Evolutionary conservation across 2,888 invertebrate species (phyloP).

Genomic region (Pterostichus madidus): DNA sequence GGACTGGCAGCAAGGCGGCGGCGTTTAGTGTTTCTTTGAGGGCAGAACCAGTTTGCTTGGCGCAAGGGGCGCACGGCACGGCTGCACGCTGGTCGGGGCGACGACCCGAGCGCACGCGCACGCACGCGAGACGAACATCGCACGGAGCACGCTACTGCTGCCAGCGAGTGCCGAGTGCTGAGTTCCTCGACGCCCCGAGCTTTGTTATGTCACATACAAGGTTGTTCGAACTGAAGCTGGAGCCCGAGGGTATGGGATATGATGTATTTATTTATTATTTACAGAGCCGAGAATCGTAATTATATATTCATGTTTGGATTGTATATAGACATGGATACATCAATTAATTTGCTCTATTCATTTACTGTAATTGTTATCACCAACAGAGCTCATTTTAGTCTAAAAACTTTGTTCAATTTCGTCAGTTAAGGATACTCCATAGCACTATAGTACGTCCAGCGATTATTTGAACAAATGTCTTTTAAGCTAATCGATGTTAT

Average conservation of each 20-base stretch:
- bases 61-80: constrained; percentile 19
- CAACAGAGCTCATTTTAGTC: too few species aligned
- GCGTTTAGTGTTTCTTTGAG: constrained; percentile 33
- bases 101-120: constrained; percentile 45
- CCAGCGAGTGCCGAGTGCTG: constrained; percentile 5
- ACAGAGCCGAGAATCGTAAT: not conserved
- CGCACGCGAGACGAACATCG: constrained; percentile 11
- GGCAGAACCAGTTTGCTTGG: constrained; percentile 43
- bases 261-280: not conserved
- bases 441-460: too few species aligned
- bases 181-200: not conserved
- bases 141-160: constrained; percentile 15
- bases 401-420: too few species aligned
- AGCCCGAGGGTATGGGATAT: not conserved
- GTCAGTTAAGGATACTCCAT: too few species aligned
- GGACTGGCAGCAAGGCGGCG: not conserved
- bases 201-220: constrained; percentile 18
- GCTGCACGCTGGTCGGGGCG: constrained; percentile 16
- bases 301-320: not conserved
- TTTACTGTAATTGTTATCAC: too few species aligned
- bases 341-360: too few species aligned
- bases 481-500: too few species aligned
- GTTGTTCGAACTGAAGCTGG: too few species aligned
- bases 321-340: too few species aligned
- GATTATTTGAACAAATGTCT: too few species aligned